Evolutionary conservation across 2,113 vertebrate genomes (phyloP).

Genomic region (Lycaon pictus): DNA sequence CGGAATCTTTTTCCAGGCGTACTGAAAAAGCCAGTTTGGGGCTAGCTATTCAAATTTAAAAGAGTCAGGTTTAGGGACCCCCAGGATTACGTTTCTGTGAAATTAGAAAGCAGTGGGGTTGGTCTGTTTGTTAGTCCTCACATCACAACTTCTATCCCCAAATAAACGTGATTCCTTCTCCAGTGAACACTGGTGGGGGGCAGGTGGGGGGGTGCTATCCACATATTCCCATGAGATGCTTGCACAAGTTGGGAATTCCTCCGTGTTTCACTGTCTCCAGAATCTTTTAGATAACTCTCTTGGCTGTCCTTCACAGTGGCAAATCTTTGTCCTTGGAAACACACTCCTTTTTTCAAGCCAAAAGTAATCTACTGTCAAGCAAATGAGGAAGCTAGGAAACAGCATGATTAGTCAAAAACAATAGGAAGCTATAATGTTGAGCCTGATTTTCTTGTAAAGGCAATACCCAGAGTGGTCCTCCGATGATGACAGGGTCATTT

Average conservation of each 20-base stretch:
- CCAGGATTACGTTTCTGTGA: not conserved
- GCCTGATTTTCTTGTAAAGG: not conserved
- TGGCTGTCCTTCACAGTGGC: not conserved
- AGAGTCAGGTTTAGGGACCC: not conserved
- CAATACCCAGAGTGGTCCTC: not conserved
- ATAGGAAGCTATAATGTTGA: not conserved
- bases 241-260: not conserved
- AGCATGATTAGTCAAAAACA: not conserved
- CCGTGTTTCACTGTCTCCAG: not conserved
- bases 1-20: slow-evolving; percentile 21
- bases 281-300: not conserved
- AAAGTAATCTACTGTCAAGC: not conserved
- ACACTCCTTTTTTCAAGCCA: not conserved
- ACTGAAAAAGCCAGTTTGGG: slow-evolving; percentile 15
- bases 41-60: not conserved
- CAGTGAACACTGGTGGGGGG: not conserved
- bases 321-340: slow-evolving; percentile 12
- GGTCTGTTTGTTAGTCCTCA: not conserved
- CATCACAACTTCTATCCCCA: not conserved
- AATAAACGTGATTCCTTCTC: not conserved
- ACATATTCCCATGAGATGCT: not conserved
- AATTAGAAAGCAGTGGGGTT: not conserved
- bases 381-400: not conserved
- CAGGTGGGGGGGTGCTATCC: not conserved
- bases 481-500: not conserved